Evolutionary conservation across 2,888 invertebrate species (phyloP), one percentile per base, ranked within the genome.

Genomic region (Phyllotreta cruciferae): DNA sequence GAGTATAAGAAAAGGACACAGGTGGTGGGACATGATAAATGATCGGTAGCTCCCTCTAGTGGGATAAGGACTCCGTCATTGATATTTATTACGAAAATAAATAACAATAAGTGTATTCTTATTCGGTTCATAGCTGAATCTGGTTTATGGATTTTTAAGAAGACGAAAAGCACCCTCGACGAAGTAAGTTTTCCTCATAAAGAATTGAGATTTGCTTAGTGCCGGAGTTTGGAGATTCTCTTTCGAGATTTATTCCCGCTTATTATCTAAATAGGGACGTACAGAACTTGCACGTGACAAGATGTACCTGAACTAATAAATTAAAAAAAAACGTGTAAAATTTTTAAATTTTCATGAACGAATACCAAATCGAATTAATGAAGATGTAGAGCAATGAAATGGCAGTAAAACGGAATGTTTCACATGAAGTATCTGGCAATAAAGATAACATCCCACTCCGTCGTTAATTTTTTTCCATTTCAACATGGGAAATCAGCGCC

Each of bases 81-180:
- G 78, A 78, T 79, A 79, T 80, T 80, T 80, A 80, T 80, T 77
- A 76, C 77, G 70, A 72, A 73, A 75, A 79, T 80, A 80, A 80
- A 80, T 79, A 79, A 79, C 77, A 79, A 78, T 79, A 75, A 77
- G 76, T 74, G 73, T 73, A 70, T 77, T 77, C 76, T 78, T 78
- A 78, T 77, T 77, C 75, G 74, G 74, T 76, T 77, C 75, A 76
- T 74, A 75, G 70, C 65, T 64, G 69, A 73, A 75, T 73, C 73
- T 73, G 71, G 72, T 72, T 73, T 67, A 70, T 69, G 69, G 71
- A 70, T 68, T 70, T 67, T 66, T 64, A 62, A 65, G 60, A 65
- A 71, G 68, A 63, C 62, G 67, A 61, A 68, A 58, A 37, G 58
- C 57, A 61, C 63, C 66, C 63, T 44, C 38, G 64, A 42, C 65